Evolutionary conservation across 2,888 invertebrate genomes (phyloP), one percentile per base, ranked within the genome.

Genomic region (Maniola hyperantus): DNA sequence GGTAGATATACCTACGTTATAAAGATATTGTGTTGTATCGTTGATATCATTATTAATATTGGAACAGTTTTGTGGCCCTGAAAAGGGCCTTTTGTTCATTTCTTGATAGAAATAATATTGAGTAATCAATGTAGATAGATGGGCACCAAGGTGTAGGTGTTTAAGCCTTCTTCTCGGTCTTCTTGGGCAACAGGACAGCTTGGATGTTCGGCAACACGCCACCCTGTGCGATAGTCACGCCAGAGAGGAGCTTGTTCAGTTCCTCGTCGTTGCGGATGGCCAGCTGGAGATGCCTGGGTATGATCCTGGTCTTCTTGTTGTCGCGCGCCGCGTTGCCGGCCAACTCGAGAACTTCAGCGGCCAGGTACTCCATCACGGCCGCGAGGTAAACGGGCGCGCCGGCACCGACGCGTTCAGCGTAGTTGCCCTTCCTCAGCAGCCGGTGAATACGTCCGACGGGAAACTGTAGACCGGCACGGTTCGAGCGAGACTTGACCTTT

Each of bases 201-300:
- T 96, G 96, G 76, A 96, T 96, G 84, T 96, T 96, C 0, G 96
- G 96, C 80, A 97, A 83, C 0, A 97, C 97, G 79, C 97, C 97
- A 72, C 97, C 97, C 87, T 97, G 96, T 46, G 96, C 95, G 78
- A 97, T 96, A 46, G 96, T 96, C 8, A 96, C 96, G 42, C 95
- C 96, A 0, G 94, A 94, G 20, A 97, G 84, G 1, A 97, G 86
- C 81, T 95, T 95, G 86, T 96, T 96, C 20, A 67, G 39, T 34
- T 67, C 67, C 53, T 67, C 67, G 67, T 67, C 63, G 46, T 67
- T 67, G 20, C 63, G 62, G 6, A 67, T 63, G 51, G 59, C 63
- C 51, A 63, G 20, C 26, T 67, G 66, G 6, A 64, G 53, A 53
- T 67, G 67, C 18, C 81, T 92, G 0, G 96, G 96, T 72, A 95